Conservation (phyloP, 2,113 vertebrate species). For the Notechis scutatus region DNA sequence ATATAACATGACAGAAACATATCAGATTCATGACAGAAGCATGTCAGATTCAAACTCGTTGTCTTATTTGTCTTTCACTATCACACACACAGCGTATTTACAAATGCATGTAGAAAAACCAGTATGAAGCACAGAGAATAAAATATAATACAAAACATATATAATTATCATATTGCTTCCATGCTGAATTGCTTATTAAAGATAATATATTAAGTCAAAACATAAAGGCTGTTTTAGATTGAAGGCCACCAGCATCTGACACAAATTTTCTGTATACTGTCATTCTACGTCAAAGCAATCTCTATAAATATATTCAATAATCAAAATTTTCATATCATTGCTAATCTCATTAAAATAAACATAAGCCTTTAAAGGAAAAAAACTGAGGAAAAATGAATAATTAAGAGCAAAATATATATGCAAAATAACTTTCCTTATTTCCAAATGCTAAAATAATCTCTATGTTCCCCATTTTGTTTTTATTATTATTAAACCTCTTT, state of each 20-base stretch:
- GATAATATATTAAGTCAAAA: background rate
- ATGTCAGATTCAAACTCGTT: background rate
- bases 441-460: constrained; percentile 34
- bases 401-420: constrained; percentile 54
- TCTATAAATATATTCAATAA: background rate
- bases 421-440: constrained; percentile 32
- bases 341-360: constrained; percentile 28
- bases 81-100: background rate
- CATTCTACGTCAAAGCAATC: background rate
- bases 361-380: constrained; percentile 21
- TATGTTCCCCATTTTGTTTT: constrained; percentile 25
- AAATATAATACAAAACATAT: background rate
- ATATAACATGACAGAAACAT: background rate
- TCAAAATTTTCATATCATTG: background rate
- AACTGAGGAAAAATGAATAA: constrained; percentile 42
- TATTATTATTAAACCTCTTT: constrained; percentile 1
- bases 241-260: background rate
- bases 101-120: background rate
- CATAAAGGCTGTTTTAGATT: background rate
- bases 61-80: background rate
- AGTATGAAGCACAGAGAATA: background rate
- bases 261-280: background rate
- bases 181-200: background rate
- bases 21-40: background rate
- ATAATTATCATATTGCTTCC: background rate